These are phyloP conservation scores for Aix galericulata DNA, from an alignment of 2,113 vertebrate genomes.

Conservation along the genomic window DNA sequence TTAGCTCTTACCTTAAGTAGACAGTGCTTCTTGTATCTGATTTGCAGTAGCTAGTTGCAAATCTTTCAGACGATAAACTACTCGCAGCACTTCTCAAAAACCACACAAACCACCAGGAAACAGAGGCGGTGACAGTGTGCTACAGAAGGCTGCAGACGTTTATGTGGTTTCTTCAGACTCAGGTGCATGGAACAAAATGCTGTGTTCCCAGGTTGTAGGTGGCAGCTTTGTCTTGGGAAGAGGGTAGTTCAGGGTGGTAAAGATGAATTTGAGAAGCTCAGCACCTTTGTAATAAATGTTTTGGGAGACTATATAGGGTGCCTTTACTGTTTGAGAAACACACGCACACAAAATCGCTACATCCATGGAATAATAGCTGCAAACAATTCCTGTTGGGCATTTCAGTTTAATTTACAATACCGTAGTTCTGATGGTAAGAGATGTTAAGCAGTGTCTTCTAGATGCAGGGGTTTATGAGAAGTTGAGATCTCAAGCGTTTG, in stretches of 20 bases:
- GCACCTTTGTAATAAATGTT: accelerated
- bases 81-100: accelerated
- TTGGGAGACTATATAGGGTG: background rate
- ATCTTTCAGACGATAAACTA: background rate
- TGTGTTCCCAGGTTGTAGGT: background rate
- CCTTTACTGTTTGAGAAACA: background rate
- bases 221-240: background rate
- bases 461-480: background rate
- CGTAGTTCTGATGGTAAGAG: background rate
- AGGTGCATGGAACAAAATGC: background rate
- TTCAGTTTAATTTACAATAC: background rate
- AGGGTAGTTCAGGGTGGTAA: background rate
- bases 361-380: background rate
- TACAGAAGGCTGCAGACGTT: background rate
- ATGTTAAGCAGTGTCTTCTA: too few relatives aligned
- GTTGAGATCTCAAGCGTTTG: accelerated
- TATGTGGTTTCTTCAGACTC: background rate
- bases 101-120: accelerated
- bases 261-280: too few relatives aligned
- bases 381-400: background rate
- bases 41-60: background rate
- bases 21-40: accelerated
- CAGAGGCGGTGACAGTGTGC: accelerated
- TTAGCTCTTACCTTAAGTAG: accelerated
- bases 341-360: background rate